Conservation (phyloP, 2,888 invertebrate species). For the Andrena fulva region DNA sequence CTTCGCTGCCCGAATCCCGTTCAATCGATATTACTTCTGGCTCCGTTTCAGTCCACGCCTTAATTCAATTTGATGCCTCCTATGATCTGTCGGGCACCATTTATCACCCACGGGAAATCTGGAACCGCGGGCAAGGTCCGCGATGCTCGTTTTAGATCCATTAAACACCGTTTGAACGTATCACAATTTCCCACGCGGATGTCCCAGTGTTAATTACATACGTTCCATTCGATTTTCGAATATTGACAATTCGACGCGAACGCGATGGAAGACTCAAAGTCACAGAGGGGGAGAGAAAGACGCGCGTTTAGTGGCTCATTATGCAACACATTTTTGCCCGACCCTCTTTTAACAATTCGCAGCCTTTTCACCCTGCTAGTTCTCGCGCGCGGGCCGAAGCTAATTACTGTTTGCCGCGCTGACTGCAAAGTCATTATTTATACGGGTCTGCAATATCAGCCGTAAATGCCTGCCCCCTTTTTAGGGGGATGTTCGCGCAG, state of each 20-base stretch:
- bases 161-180: not conserved
- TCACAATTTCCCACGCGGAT: constrained; percentile 70
- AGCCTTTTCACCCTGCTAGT: constrained; percentile 46
- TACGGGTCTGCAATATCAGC: constrained; percentile 56
- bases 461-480: constrained; percentile 55
- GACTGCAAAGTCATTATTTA: constrained; percentile 66
- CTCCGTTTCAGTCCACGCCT: constrained; percentile 55
- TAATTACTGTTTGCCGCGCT: constrained; percentile 71
- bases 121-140: not conserved
- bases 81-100: constrained; percentile 44
- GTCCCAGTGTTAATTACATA: constrained; percentile 21
- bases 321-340: constrained; percentile 26
- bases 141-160: not conserved
- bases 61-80: constrained; percentile 60
- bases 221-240: constrained; percentile 27
- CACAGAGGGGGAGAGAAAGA: not conserved
- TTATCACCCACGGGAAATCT: constrained; percentile 53
- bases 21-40: constrained; percentile 64
- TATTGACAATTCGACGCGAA: constrained; percentile 75
- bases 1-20: constrained; percentile 19
- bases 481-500: constrained; percentile 41
- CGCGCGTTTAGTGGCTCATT: constrained; percentile 36
- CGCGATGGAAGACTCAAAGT: not conserved
- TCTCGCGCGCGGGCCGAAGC: constrained; percentile 63
- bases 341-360: constrained; percentile 40